Conservation (phyloP, 2,888 invertebrate genomes). For the Pyrocoelia pectoralis region DNA sequence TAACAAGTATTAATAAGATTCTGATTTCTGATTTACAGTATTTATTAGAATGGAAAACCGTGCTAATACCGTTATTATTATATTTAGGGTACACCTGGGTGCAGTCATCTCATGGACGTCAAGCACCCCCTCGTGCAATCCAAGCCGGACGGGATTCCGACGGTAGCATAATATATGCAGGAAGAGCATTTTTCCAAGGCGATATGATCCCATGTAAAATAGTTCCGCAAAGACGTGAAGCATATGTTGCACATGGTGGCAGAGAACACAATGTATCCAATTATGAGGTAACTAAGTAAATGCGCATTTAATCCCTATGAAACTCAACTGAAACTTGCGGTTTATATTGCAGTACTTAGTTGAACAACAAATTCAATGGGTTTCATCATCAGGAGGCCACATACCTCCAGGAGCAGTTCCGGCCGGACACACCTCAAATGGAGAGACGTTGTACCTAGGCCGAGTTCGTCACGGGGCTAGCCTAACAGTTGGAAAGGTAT, state of each 20-base stretch:
- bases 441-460: conserved; percentile 57
- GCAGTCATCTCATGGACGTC: neutral
- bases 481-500: conserved; percentile 39
- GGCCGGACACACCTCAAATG: conserved; percentile 52
- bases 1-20: too few relatives aligned
- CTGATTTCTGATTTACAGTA: too few relatives aligned
- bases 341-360: conserved; percentile 22
- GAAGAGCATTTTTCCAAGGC: conserved; percentile 34
- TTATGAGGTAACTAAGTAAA: conserved; percentile 39
- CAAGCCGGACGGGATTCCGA: conserved; percentile 34
- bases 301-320: too few relatives aligned
- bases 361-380: conserved; percentile 32
- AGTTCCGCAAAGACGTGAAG: conserved; percentile 35
- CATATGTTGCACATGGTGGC: conserved; percentile 31
- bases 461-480: conserved; percentile 40
- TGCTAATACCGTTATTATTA: too few relatives aligned
- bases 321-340: too few relatives aligned
- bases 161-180: conserved; percentile 37
- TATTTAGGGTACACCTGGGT: conserved; percentile 31
- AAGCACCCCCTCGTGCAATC: conserved; percentile 28
- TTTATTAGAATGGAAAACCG: too few relatives aligned
- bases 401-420: conserved; percentile 55
- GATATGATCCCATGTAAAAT: conserved; percentile 38
- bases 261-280: conserved; percentile 31
- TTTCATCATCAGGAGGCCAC: conserved; percentile 44